phyloP scores from a whole-genome alignment of 1,140 invertebrate genomes.

The Oryctes rhinoceros region DNA sequence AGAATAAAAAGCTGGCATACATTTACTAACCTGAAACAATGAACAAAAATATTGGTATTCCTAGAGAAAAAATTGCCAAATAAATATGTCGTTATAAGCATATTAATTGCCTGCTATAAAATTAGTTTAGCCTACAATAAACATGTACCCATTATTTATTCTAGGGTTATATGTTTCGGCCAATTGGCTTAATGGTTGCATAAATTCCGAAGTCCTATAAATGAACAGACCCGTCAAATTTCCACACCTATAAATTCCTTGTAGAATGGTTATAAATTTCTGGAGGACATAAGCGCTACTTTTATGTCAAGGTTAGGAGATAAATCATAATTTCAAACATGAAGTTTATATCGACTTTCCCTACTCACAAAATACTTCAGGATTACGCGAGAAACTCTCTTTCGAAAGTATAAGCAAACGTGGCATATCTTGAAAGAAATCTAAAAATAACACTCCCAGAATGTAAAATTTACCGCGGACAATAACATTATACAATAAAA shows the following conservation, averaged over 20 bases:
- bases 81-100: background rate
- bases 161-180: background rate
- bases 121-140: background rate
- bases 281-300: background rate
- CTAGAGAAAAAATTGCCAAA: background rate
- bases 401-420: too few species aligned
- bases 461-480: too few species aligned
- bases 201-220: constrained; percentile 8
- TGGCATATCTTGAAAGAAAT: too few species aligned
- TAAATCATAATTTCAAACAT: background rate
- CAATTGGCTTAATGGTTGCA: constrained; percentile 33
- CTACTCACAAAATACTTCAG: background rate
- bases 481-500: too few species aligned
- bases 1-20: background rate
- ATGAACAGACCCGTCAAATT: constrained; percentile 6
- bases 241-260: constrained; percentile 1
- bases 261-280: constrained; percentile 25
- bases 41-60: background rate
- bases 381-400: background rate
- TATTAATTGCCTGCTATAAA: background rate
- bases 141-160: background rate
- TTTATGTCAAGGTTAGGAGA: background rate
- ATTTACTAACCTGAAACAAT: constrained; percentile 7
- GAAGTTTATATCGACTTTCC: background rate
- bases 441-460: too few species aligned